Evolutionary conservation across 1,140 invertebrate species (phyloP).

Genomic region (Patella vulgata): DNA sequence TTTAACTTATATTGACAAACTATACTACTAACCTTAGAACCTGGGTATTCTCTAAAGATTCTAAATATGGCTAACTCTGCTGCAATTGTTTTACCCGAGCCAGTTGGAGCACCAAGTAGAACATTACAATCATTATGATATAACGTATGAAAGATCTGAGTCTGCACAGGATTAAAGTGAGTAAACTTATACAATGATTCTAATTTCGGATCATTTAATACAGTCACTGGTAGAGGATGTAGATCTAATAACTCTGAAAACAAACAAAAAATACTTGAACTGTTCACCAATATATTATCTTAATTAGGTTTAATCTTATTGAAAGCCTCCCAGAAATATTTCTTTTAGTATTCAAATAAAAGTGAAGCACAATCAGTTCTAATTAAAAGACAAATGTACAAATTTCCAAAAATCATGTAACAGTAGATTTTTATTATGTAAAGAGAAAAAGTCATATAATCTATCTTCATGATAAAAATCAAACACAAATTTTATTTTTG

Average conservation of each 20-base stretch:
- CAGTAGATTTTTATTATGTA: no score
- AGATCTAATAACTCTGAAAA: slow-evolving; percentile 85
- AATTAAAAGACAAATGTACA: no score
- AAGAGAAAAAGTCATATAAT: no score
- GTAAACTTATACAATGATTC: slow-evolving; percentile 90
- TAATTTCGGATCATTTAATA: slow-evolving; percentile 80
- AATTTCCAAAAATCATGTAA: no score
- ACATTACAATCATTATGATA: slow-evolving; percentile 97
- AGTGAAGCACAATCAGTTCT: no score
- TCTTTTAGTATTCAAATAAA: no score
- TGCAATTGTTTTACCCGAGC: slow-evolving; percentile 98
- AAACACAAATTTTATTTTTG: no score
- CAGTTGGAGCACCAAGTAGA: slow-evolving; percentile 95
- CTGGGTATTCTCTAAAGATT: slow-evolving; percentile 85
- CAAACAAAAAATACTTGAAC: slow-evolving; percentile 10
- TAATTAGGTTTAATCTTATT: no score
- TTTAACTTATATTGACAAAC: no score
- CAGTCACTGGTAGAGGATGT: slow-evolving; percentile 87
- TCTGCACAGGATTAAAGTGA: slow-evolving; percentile 99
- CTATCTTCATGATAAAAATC: no score
- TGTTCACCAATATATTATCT: no score
- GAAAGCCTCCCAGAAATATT: no score
- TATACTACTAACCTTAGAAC: slow-evolving; percentile 77
- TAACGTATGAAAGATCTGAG: slow-evolving; percentile 96
- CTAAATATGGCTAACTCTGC: slow-evolving; percentile 98